phyloP scores from a whole-genome alignment of 2,888 invertebrate genomes.

The Biston stratarius region DNA sequence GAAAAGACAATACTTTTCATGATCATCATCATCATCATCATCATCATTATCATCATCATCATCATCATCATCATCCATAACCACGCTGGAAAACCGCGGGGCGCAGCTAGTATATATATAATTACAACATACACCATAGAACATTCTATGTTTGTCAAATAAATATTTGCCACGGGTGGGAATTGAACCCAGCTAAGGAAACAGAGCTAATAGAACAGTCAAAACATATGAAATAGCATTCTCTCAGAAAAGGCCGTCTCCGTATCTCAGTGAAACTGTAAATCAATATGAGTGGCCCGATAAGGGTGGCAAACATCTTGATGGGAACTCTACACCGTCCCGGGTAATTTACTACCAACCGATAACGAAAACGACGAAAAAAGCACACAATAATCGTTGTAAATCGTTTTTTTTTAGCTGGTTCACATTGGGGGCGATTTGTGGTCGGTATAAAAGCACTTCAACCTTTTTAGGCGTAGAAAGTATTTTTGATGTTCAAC shows the following conservation, averaged over 20 bases:
- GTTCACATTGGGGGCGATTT: constrained; percentile 19
- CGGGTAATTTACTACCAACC: constrained; percentile 50
- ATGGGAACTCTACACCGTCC: constrained; percentile 48
- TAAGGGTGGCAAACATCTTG: constrained; percentile 51
- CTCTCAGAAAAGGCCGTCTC: constrained; percentile 8
- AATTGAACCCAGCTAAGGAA: no score
- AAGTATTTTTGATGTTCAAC: constrained; percentile 1
- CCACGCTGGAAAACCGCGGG: no score
- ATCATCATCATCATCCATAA: no score
- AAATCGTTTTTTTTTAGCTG: constrained; percentile 44
- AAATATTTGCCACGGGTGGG: no score
- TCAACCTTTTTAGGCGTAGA: constrained; percentile 10
- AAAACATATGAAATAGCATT: neutral
- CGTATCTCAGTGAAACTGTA: constrained; percentile 41
- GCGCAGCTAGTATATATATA: no score
- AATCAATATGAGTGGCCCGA: constrained; percentile 50
- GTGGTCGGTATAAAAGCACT: constrained; percentile 14
- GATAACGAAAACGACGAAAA: constrained; percentile 50
- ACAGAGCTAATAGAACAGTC: no score
- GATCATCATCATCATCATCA: no score
- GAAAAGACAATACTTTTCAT: no score
- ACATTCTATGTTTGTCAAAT: no score
- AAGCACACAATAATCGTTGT: constrained; percentile 49
- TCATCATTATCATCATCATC: no score
- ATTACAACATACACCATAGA: no score